These are phyloP conservation scores for Drosophila pseudotakahashii DNA, from an alignment of 2,888 invertebrate genomes.

Conservation along the genomic window DNA sequence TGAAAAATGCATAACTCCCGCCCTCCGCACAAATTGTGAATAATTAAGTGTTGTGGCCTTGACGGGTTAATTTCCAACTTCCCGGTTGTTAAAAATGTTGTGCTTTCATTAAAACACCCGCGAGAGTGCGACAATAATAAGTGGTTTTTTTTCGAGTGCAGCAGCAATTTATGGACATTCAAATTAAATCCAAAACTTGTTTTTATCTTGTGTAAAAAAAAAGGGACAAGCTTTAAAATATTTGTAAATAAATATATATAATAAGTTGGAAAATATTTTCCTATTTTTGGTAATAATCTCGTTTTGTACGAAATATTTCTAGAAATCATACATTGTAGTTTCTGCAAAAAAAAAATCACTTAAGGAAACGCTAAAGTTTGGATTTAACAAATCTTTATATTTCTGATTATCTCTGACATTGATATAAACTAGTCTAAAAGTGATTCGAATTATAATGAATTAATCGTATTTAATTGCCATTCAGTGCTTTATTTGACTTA, in stretches of 20 bases:
- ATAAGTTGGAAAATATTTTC: too few relatives aligned
- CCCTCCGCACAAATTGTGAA: slow-evolving; percentile 7
- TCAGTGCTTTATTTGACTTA: slow-evolving; percentile 5
- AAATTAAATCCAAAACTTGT: background rate
- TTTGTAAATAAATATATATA: too few relatives aligned
- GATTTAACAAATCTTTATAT: background rate
- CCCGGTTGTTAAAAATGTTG: slow-evolving; percentile 18
- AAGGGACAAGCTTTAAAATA: too few relatives aligned
- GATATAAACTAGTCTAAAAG: slow-evolving; percentile 6
- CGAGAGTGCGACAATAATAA: background rate
- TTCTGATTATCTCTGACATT: slow-evolving; percentile 8
- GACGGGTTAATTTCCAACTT: slow-evolving; percentile 13
- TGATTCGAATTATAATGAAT: slow-evolving; percentile 11
- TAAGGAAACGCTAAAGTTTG: background rate
- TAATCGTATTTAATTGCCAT: slow-evolving; percentile 12
- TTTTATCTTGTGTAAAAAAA: too few relatives aligned
- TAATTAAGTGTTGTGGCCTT: slow-evolving; percentile 29
- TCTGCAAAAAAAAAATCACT: background rate
- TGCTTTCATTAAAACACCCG: background rate
- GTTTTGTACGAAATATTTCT: too few relatives aligned
- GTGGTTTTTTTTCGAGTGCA: background rate
- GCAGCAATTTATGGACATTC: background rate
- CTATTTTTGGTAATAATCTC: too few relatives aligned
- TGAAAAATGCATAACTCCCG: background rate
- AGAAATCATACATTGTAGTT: too few relatives aligned